A percentile compares a stretch with the other conserved stretches of the same genome.
These are phyloP conservation scores for Papilio polyxenes DNA, from an alignment of 1,140 invertebrate species.

Conservation along the genomic window DNA sequence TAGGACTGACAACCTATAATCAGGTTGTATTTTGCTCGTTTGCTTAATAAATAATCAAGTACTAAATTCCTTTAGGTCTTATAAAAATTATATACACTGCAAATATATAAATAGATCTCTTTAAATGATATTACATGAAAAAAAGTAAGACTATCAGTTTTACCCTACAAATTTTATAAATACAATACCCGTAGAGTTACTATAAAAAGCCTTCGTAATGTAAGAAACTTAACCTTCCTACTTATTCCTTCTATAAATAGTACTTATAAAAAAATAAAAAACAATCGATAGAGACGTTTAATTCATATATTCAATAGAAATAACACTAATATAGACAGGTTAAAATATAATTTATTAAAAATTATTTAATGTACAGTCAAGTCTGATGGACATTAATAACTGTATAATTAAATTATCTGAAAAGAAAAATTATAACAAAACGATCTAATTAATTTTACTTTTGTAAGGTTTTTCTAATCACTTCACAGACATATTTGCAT, in stretches of 20 bases:
- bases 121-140: too few relatives aligned
- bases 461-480: too few relatives aligned
- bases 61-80: background rate
- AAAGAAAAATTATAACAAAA: too few relatives aligned
- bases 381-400: too few relatives aligned
- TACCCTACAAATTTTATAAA: background rate
- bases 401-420: too few relatives aligned
- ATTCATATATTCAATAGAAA: conserved; percentile 3
- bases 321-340: background rate
- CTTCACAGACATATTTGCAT: too few relatives aligned
- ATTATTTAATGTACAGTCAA: too few relatives aligned
- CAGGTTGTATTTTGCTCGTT: background rate
- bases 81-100: background rate
- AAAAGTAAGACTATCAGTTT: too few relatives aligned
- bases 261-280: background rate
- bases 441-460: too few relatives aligned
- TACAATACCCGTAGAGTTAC: background rate
- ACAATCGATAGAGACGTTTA: background rate
- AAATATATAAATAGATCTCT: background rate
- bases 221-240: background rate
- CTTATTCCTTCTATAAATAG: background rate
- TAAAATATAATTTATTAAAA: background rate
- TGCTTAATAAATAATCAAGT: background rate
- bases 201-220: background rate
- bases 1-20: conserved; percentile 21